Percentiles rank a stretch among this genome's conserved stretches.
These are phyloP conservation scores for Temnothorax rugatulus DNA, from an alignment of 2,888 invertebrate species.

Conservation along the genomic window DNA sequence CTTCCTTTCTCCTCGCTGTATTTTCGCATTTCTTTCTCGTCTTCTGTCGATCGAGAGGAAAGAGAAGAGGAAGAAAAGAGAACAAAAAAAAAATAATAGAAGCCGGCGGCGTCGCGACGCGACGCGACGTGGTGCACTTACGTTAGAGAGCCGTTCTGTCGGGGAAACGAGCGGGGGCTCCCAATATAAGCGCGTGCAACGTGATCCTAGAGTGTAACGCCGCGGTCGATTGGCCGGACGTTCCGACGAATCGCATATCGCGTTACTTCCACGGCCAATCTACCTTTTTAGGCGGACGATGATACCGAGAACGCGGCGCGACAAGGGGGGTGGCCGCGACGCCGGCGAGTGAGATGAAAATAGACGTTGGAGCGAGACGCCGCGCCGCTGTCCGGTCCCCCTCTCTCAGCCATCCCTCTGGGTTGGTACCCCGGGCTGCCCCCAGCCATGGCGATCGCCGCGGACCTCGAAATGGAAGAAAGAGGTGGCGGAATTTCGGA, in stretches of 20 bases:
- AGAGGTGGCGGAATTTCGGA: conserved; percentile 49
- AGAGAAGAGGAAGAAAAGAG: conserved; percentile 35
- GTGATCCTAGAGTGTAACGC: conserved; percentile 90
- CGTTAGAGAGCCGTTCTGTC: conserved; percentile 99
- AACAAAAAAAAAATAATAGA: conserved; percentile 58
- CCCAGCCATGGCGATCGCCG: conserved; percentile 19
- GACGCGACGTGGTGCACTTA: conserved; percentile 90
- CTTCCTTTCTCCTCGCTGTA: background rate
- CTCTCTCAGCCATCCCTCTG: conserved; percentile 10
- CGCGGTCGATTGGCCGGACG: conserved; percentile 85
- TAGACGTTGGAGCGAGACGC: conserved; percentile 77
- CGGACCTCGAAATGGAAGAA: conserved; percentile 53
- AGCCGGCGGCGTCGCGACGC: conserved; percentile 66
- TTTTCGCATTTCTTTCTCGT: conserved; percentile 21
- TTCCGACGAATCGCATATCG: conserved; percentile 85
- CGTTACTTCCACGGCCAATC: conserved; percentile 87
- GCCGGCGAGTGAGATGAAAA: conserved; percentile 82
- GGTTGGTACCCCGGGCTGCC: conserved; percentile 17
- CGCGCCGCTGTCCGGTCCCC: conserved; percentile 46
- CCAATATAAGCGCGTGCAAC: conserved; percentile 94
- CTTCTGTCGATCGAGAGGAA: conserved; percentile 28
- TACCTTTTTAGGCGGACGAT: conserved; percentile 90
- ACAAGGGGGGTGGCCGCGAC: conserved; percentile 83
- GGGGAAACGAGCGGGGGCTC: conserved; percentile 90
- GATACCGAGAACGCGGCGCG: conserved; percentile 84